phyloP scores from a whole-genome alignment of 1,140 invertebrate genomes.

The Solenopsis invicta region DNA sequence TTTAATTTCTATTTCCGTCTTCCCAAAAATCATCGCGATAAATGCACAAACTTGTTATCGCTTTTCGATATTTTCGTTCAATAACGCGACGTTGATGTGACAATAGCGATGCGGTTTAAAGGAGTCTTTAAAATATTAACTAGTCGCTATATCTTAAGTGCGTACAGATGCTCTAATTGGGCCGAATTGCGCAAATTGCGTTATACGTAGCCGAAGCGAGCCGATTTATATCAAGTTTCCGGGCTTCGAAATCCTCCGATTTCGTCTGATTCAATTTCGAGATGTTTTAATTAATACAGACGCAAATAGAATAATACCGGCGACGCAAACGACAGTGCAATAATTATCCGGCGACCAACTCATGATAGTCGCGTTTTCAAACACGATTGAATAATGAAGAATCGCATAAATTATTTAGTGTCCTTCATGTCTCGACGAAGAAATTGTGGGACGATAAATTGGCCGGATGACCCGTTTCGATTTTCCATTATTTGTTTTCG shows the following conservation, averaged over 20 bases:
- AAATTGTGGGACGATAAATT: not conserved
- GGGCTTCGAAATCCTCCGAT: conserved; percentile 21
- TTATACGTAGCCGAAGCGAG: conserved; percentile 15
- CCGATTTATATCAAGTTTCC: conserved; percentile 52
- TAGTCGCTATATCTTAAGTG: conserved; percentile 14
- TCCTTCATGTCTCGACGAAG: not conserved
- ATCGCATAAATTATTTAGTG: conserved; percentile 14
- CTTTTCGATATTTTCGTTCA: conserved; percentile 4
- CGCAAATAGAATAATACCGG: conserved; percentile 44
- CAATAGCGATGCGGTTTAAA: conserved; percentile 39
- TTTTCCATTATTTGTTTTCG: not conserved
- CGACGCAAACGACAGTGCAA: conserved; percentile 1
- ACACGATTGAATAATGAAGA: not conserved
- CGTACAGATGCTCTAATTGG: conserved; percentile 18
- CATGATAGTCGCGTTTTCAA: conserved; percentile 19
- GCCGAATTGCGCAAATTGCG: conserved; percentile 7
- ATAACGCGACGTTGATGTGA: conserved; percentile 34
- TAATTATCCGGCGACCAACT: conserved; percentile 27
- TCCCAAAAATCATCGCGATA: not conserved
- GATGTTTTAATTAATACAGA: conserved; percentile 48
- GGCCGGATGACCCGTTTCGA: not conserved
- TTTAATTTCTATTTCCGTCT: conserved; percentile 6
- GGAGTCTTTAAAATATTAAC: conserved; percentile 43
- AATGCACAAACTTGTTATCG: conserved; percentile 2
- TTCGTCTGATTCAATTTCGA: conserved; percentile 34